Evolutionary conservation across 2,888 invertebrate species (phyloP), one percentile per base, ranked within the genome.

Genomic region (Aphidius colemani): DNA sequence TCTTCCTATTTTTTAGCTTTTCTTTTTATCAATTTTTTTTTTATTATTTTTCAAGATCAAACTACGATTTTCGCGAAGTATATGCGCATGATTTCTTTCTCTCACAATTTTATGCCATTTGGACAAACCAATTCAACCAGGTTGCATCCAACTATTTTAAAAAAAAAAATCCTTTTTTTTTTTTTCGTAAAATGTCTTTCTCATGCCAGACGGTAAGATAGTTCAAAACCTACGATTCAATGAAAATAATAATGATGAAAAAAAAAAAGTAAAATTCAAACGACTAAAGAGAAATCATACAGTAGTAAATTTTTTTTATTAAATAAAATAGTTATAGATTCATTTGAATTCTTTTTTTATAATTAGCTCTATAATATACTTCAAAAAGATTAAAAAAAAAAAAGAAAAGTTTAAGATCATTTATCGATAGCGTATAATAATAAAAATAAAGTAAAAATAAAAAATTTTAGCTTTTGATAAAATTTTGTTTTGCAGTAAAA

Each of bases 61-160:
- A 71, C 69, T 69, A 67, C 66, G 45, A 71, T 71, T 69, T 64
- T 59, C 63, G 18, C 44, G 44, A 43, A 64, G 50, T 55, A 18
- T 55, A n/a, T 43, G 10, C 44, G 41, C 11, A 18, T 46, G 53
- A 48, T 53, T 45, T 53, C 53, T 59, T 59, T 63, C 59, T 59
- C 58, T 61, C 53, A 62, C 46, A 43, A 39, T 51, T 51, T 18
- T 53, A 41, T 50, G 39, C 39, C 13, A 66, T 40, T 48, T n/a
- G 58, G 61, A 67, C 63, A 67, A 69, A 65, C 60, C 70, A 67
- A 69, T 70, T 57, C 61, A 59, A 41, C 45, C 13, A 39, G 9
- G 30, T 53, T 30, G 30, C 30, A 30, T 30, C 30, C 30, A 30
- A 30, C 30, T 30, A 30, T 30, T 30, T 30, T 30, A 3, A 5